These are phyloP conservation scores for Liasis olivaceus DNA, from an alignment of 2,797 vertebrate genomes.

Conservation along the genomic window DNA sequence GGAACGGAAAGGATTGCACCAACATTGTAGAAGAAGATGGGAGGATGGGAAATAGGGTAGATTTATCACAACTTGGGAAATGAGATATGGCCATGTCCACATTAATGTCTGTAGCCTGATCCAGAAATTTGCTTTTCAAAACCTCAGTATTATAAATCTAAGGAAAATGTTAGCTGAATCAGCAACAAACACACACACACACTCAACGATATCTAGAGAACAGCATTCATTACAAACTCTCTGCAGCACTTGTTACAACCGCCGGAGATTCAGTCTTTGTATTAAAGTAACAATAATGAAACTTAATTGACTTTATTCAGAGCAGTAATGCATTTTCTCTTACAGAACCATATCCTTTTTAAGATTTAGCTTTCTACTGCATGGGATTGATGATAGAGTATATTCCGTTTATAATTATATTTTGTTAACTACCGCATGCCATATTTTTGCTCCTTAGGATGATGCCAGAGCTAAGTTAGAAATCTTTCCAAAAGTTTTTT, in stretches of 20 bases:
- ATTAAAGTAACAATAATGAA: slow-evolving; percentile 69
- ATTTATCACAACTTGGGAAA: slow-evolving; percentile 7
- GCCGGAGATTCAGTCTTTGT: slow-evolving; percentile 39
- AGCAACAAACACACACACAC: slow-evolving; percentile 43
- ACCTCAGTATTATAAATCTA: slow-evolving; percentile 48
- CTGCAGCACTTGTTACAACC: slow-evolving; percentile 43
- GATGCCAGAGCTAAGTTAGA: neutral
- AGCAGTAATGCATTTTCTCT: slow-evolving; percentile 50
- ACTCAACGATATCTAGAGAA: neutral
- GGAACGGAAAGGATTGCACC: neutral
- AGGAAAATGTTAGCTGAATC: slow-evolving; percentile 45
- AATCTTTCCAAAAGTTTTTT: neutral
- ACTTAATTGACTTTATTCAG: slow-evolving; percentile 68
- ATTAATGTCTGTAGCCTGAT: slow-evolving; percentile 6
- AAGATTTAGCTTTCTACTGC: slow-evolving; percentile 35
- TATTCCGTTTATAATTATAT: slow-evolving; percentile 3
- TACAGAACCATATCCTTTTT: slow-evolving; percentile 36
- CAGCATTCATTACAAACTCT: slow-evolving; percentile 44
- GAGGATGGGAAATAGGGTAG: neutral
- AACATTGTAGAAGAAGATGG: neutral
- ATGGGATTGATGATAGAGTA: slow-evolving; percentile 6
- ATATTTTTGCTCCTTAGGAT: neutral
- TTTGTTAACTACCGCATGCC: neutral
- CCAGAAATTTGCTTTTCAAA: slow-evolving; percentile 44
- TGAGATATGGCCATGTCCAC: neutral